Base-by-base conservation (phyloP, 1,140 invertebrate genomes). In the Dreissena rostriformis region DNA sequence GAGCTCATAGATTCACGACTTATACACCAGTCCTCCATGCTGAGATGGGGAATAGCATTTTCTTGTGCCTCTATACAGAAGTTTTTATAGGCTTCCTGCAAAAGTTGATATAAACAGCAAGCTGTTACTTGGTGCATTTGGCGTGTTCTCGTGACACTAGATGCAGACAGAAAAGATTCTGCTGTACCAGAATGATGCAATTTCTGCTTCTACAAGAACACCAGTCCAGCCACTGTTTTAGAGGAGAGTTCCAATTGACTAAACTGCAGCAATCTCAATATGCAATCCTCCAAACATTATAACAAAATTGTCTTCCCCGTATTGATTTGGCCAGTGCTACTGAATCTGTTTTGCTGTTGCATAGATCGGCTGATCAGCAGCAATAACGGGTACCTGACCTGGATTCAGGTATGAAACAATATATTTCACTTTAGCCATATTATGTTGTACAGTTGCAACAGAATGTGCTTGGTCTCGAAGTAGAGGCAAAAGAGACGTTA, bases 361-460 rank as follows among this genome's bases (percentile, higher is more conserved):
- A 77, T 52, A 90, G 24, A 90, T 65, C 15, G 89, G 86, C 57
- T 86, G 86, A 51, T 90, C 88, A 14, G 72, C 49, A 57, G 75
- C 74, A 61, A 86, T 71, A 19, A 89, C 70, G 53, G 87, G 78
- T 15, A 61, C 80, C 66, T 90, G 82, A n/a, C 57, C 73, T 17
- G 80, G 86, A 86, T 89, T 90, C 17, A 88, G 65, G 52, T 75
- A 74, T 14, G 84, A n/a, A 22, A 75, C 66, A 51, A 73, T 82
- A 17, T 79, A 65, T 66, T 65, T 55, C 1, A 91, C 65, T 24
- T 82, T 83, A 61, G 88, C 81, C 84, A 89, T 90, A 2, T 22
- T 76, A 85, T 88, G 85, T 49, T 77, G 78, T n/a, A 86, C 68
- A 6, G 52, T 88, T 52, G 87, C 80, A n/a, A 86, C 71, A 63